Base-by-base conservation (phyloP, 2,113 vertebrate genomes). In the Dicerorhinus sumatrensis region DNA sequence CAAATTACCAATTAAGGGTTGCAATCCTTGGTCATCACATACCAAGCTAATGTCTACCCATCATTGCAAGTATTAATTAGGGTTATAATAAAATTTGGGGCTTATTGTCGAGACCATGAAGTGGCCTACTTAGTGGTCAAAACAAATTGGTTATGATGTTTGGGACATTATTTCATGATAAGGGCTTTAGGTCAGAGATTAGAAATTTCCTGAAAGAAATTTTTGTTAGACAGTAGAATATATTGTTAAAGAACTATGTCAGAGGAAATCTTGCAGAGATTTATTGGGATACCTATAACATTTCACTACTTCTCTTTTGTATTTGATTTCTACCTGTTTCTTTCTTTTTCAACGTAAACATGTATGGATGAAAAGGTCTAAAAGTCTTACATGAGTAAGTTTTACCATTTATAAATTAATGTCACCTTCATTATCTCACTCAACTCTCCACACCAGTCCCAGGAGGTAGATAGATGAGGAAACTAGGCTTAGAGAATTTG, bases 191-290 rank as follows among this genome's bases (percentile, higher is more conserved):
- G 20, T 72, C 54, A 65, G 39, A 70, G 69, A n/a, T 95, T 51
- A 86, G 62, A 95, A 60, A 65, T n/a, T 86, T 89, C 36, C 62
- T 73, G n/a, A 72, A 88, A 56, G 56, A 90, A 62, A 83, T 51
- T 3, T 89, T 93, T 81, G 17, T 67, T 91, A 14, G 23, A 33
- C 23, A 27, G 20, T 83, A 65, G 42, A 76, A 39, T 63, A 70
- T 67, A 46, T 58, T 65, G 39, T 46, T 69, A 46, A 23, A 75
- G 39, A 87, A 58, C 31, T 27, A 46, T 9, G 20, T 80, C 56
- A 27, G 69, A 86, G 25, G 31, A 83, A 63, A 23, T 10, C 56
- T 84, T 56, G 46, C 21, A 54, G 72, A 46, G 51, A 73, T 67
- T 58, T 56, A 36, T n/a, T 51, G 36, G 33, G 56, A 72, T 23